Evolutionary conservation across 2,888 invertebrate species (phyloP).

Genomic region (Chalcosyrphus nemorum): DNA sequence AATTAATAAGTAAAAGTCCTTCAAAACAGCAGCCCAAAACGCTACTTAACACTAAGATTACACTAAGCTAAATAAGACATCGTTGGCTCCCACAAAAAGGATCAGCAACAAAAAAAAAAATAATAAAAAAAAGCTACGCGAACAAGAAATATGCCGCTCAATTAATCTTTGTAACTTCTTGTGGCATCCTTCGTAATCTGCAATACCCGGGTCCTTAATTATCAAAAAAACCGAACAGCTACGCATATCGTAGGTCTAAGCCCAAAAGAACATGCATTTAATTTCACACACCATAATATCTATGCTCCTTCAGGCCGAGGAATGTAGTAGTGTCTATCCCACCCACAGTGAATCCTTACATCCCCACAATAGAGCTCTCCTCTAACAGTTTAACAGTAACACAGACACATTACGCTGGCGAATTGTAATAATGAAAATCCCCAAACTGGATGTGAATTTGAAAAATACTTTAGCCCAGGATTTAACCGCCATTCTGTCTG

Average conservation of each 20-base stretch:
- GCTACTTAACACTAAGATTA: conserved; percentile 63
- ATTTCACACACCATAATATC: conserved; percentile 71
- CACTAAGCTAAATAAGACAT: conserved; percentile 58
- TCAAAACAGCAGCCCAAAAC: not conserved
- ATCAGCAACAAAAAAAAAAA: not conserved
- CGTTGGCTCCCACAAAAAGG: not conserved
- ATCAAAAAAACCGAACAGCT: conserved; percentile 55
- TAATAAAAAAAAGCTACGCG: conserved; percentile 2
- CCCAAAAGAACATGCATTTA: conserved; percentile 65
- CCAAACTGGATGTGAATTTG: conserved; percentile 70
- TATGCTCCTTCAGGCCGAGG: conserved; percentile 1
- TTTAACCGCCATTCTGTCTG: conserved; percentile 1
- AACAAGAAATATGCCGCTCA: conserved; percentile 54
- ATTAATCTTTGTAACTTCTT: conserved; percentile 64
- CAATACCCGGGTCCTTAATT: conserved; percentile 56
- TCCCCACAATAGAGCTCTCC: not conserved
- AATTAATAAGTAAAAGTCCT: conserved; percentile 22
- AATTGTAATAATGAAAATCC: conserved; percentile 70
- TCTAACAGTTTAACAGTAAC: conserved; percentile 45
- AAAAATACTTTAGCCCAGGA: conserved; percentile 35
- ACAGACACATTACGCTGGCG: conserved; percentile 55
- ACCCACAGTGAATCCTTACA: not conserved
- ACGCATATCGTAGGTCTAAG: conserved; percentile 49
- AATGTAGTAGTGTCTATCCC: conserved; percentile 19
- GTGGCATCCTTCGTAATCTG: conserved; percentile 27